phyloP scores from a whole-genome alignment of 2,888 invertebrate genomes.

The Tipula helvola region DNA sequence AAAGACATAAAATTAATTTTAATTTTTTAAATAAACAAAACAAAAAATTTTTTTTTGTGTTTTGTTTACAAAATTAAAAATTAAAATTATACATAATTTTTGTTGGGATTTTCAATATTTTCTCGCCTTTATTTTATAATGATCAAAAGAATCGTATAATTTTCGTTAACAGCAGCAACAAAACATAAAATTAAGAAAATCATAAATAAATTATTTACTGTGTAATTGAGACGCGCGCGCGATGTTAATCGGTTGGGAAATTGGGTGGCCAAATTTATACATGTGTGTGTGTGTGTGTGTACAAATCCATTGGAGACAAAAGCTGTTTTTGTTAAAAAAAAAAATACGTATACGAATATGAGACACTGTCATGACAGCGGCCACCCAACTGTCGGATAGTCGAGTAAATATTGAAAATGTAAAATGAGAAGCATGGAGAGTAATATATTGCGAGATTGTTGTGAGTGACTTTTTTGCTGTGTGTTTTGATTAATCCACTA shows the following conservation, averaged over 20 bases:
- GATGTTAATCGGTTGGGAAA: not conserved
- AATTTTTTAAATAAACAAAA: constrained; percentile 4
- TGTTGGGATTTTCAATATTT: not conserved
- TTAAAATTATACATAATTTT: not conserved
- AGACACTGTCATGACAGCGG: not conserved
- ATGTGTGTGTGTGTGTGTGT: not conserved
- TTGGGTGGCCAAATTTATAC: not conserved
- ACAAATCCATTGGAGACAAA: not conserved
- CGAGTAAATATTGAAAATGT: not conserved
- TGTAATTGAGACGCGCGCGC: not conserved
- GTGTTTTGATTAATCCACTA: not conserved
- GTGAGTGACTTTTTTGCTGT: not conserved
- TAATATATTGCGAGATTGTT: not conserved
- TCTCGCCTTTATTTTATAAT: not conserved
- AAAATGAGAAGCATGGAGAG: not conserved
- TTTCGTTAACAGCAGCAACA: not conserved
- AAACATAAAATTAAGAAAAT: not conserved
- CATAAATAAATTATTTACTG: not conserved
- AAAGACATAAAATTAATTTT: constrained; percentile 4
- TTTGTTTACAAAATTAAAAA: not conserved
- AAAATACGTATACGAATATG: not conserved
- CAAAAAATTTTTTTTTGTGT: not conserved
- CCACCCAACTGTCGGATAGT: not conserved
- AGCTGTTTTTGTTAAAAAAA: not conserved
- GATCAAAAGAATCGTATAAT: not conserved